These are phyloP conservation scores for Girardinus metallicus DNA, from an alignment of 2,797 vertebrate genomes.

Conservation along the genomic window DNA sequence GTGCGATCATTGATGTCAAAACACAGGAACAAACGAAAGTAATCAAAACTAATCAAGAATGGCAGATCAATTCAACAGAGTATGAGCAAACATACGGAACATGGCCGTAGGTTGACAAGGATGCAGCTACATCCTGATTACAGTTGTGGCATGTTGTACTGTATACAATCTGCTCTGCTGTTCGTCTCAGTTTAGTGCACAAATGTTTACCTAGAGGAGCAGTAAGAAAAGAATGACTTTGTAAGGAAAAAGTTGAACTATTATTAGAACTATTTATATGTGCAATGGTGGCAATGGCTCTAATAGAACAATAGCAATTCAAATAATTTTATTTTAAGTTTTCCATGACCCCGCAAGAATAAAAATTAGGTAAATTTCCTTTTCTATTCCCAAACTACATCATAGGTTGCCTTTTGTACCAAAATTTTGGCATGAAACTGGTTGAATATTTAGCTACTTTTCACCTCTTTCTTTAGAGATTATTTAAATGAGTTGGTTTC, in stretches of 20 bases:
- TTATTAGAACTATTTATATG: constrained; percentile 33
- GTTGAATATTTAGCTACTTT: neutral
- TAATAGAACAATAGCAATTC: no score
- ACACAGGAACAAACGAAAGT: constrained; percentile 70
- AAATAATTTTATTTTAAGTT: neutral
- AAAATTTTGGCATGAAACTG: neutral
- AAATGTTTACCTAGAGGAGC: constrained; percentile 63
- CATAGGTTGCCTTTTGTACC: neutral
- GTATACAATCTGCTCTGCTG: constrained; percentile 55
- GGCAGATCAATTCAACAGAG: constrained; percentile 62
- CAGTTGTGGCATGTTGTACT: constrained; percentile 41
- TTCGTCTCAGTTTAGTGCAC: constrained; percentile 43
- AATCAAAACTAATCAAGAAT: constrained; percentile 73
- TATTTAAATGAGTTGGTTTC: neutral
- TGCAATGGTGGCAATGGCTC: constrained; percentile 25
- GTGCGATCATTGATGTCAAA: constrained; percentile 65
- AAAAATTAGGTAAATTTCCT: neutral
- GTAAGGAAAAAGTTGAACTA: constrained; percentile 36
- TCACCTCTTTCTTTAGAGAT: neutral
- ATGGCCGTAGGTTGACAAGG: constrained; percentile 59
- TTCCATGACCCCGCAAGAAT: neutral
- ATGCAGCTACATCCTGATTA: constrained; percentile 68
- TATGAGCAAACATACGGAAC: constrained; percentile 66
- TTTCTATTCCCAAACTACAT: neutral
- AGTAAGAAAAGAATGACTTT: constrained; percentile 63